Conservation (phyloP, 2,113 vertebrate genomes). For the Lonchura striata region DNA sequence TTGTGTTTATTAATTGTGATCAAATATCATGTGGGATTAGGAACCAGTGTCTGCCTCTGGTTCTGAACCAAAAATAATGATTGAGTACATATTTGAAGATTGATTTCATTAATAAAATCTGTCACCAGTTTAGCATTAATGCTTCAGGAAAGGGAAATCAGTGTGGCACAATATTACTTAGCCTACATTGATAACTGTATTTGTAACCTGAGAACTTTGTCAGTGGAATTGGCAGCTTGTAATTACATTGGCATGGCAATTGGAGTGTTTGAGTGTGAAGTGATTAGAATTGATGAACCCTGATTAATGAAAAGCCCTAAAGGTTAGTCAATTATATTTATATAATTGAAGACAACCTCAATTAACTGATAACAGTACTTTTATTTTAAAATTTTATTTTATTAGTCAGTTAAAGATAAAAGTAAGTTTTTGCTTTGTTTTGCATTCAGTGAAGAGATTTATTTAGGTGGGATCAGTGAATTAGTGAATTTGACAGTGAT, state of each 20-base stretch:
- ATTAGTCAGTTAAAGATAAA: not conserved
- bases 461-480: not conserved
- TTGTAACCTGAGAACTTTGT: slow-evolving; percentile 41
- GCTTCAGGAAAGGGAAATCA: not conserved
- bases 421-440: not conserved
- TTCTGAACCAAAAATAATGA: slow-evolving; percentile 22
- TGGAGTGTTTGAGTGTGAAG: not conserved
- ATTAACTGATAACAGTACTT: slow-evolving; percentile 23
- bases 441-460: not conserved
- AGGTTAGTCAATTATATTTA: slow-evolving; percentile 52
- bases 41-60: not conserved
- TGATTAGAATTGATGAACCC: slow-evolving; percentile 52
- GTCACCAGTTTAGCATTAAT: slow-evolving; percentile 9
- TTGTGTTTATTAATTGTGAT: slow-evolving; percentile 36
- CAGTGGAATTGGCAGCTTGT: slow-evolving; percentile 38
- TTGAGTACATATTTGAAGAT: slow-evolving; percentile 16
- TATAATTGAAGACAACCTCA: slow-evolving; percentile 49
- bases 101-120: slow-evolving; percentile 27
- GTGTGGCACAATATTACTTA: not conserved
- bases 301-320: slow-evolving; percentile 60
- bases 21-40: not conserved
- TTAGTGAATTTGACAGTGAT: not conserved
- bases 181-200: slow-evolving; percentile 14
- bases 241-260: slow-evolving; percentile 45
- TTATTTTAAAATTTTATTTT: slow-evolving; percentile 18